A percentile compares a stretch with the other conserved stretches of the same genome.
Conservation (phyloP, 2,797 vertebrate species). For the Gastrophryne carolinensis region DNA sequence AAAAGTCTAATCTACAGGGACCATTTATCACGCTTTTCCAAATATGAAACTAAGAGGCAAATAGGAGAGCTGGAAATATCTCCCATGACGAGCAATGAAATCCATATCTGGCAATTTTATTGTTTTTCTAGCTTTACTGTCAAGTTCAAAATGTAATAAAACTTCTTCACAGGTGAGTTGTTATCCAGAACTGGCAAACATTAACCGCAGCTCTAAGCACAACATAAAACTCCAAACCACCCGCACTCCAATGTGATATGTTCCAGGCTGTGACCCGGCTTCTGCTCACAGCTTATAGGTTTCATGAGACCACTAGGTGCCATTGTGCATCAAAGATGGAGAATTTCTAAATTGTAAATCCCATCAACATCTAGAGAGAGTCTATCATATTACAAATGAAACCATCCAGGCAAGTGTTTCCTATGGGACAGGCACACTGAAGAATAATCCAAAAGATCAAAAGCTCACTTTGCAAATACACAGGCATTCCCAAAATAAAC, state of each 20-base stretch:
- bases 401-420: no score
- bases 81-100: neutral
- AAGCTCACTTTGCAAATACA: no score
- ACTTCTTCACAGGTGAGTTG: conserved; percentile 13
- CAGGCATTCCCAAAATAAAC: no score
- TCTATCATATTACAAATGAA: no score
- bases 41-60: neutral
- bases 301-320: neutral
- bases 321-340: neutral
- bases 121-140: neutral
- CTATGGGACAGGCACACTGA: no score
- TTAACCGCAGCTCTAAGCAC: neutral
- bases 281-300: neutral
- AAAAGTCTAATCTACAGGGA: neutral
- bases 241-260: conserved; percentile 1
- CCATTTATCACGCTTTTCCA: neutral
- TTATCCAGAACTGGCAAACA: neutral
- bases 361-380: no score
- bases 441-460: no score
- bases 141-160: neutral
- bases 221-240: neutral
- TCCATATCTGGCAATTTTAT: conserved; percentile 1
- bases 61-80: neutral
- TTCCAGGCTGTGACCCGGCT: conserved; percentile 7
- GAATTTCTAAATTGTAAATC: no score